Evolutionary conservation across 1,140 invertebrate genomes (phyloP), one percentile per base, ranked within the genome.

Genomic region (Drosophila navojoa): DNA sequence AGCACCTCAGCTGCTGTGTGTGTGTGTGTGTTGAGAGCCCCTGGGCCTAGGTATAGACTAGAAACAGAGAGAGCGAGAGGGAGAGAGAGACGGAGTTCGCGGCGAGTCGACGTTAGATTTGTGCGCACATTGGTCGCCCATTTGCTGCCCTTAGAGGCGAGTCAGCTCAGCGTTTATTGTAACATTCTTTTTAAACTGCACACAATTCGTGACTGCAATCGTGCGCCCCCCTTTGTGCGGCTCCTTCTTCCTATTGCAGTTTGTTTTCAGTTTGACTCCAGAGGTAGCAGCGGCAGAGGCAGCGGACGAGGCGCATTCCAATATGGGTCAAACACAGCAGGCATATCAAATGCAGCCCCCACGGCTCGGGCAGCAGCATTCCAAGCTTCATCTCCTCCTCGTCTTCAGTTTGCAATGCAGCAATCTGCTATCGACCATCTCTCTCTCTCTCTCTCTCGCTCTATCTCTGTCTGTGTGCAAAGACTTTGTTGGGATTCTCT

Each of bases 311-410:
- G 81, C 79, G 77, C 90, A 90, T 90, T 90, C 81, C 81, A 90
- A 87, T 86, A 90, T 90, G 87, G 87, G 87, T 90, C 87, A 90
- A 87, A 90, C 68, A 79, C 79, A 90, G 79, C 79, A 87, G 69
- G 84, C 86, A 86, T 90, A 86, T 86, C 79, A 90, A 90, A 86
- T 82, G 76, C 75, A 76, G 72, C 72, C 75, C 81, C 69, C 62
- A 82, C 67, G 58, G 58, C 62, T 54, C 49, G 44, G 35, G 71
- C 77, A 11, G 35, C 35, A 71, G 75, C 74, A 87, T 76, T 78
- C 75, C 87, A 71, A 69, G 74, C 72, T 61, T 44, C n/a, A 19
- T 61, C 42, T 49, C 42, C 57, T 54, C 15, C 25, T 44, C 6
- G 49, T 19, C 32, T 15, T 55, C 54, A 50, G 22, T 11, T 19